These are phyloP conservation scores for Stegana nigrithorax DNA, from an alignment of 2,888 invertebrate species.

Conservation along the genomic window DNA sequence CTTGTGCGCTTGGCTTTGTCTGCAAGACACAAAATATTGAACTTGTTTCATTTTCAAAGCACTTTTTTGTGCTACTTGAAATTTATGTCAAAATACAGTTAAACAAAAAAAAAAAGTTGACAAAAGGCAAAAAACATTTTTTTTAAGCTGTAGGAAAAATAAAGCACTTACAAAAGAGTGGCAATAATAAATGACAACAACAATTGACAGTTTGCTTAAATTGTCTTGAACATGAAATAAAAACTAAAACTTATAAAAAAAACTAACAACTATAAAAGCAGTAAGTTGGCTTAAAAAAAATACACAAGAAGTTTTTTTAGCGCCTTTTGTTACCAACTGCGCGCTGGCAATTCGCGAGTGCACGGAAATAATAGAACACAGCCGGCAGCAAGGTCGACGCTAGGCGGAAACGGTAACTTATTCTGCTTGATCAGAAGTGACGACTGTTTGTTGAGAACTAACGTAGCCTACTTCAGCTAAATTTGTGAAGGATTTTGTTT, in stretches of 20 bases:
- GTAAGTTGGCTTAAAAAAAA: background rate
- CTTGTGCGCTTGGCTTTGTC: background rate
- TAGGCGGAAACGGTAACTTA: no score
- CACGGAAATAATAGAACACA: no score
- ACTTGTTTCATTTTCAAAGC: constrained; percentile 22
- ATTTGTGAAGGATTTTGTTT: no score
- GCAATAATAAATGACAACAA: constrained; percentile 26
- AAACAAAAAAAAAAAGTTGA: constrained; percentile 13
- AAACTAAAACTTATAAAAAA: background rate
- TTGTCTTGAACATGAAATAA: constrained; percentile 40
- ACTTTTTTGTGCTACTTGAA: constrained; percentile 23
- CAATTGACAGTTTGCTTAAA: constrained; percentile 52
- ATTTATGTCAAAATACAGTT: constrained; percentile 45
- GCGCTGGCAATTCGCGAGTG: no score
- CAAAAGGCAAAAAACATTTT: background rate
- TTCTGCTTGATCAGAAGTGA: no score
- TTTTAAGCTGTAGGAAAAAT: background rate
- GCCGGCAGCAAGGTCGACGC: no score
- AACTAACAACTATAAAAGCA: background rate
- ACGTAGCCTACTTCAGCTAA: no score
- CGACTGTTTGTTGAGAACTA: no score
- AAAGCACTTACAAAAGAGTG: background rate
- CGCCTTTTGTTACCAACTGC: no score
- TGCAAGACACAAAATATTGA: background rate
- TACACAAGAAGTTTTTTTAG: background rate